Evolutionary conservation across 2,113 vertebrate species (phyloP), one percentile per base, ranked within the genome.

Genomic region (Gavia stellata): DNA sequence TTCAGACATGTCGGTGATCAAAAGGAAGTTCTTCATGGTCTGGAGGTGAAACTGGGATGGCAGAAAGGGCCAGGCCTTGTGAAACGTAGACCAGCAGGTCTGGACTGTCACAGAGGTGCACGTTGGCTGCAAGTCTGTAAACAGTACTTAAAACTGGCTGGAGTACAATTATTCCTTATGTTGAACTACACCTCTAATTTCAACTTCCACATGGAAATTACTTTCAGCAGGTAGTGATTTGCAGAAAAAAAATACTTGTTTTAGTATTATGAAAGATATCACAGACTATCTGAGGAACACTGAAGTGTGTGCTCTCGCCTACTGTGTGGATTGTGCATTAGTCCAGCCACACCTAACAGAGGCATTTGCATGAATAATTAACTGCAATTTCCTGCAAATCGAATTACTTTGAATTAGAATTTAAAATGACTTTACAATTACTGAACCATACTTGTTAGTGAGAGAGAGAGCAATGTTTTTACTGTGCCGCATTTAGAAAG

Each of bases 321-420:
- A 9, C 77, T 68, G 38, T 4, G 16, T 58, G 65, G 63, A 36
- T 38, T 62, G 49, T 62, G 44, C n/a, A 12, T 86, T 77, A 81
- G 88, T 89, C 72, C 91, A 94, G 86, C 81, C 81, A 88, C 84
- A 72, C 66, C 62, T 82, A 77, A 62, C 40, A 70, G 62, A 91
- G 53, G 28, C 50, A 92, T 95, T 92, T 96, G 84, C 83, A 85
- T 94, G 81, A 92, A 93, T 82, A 96, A 92, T 94, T 90, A 90
- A 81, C 79, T 88, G 42, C 31, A 26, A 80, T 88, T 94, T 95
- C 89, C 89, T 89, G 45, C 70, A 93, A 97, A 97, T 94, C 74
- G 84, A 95, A 96, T 96, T 89, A 85, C 70, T 74, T 55, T 52
- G 61, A 75, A 92, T 94, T 95, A 94, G 79, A 92, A 89, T 96